These are phyloP conservation scores for Rhagonycha fulva DNA, from an alignment of 2,888 invertebrate species.

Conservation along the genomic window DNA sequence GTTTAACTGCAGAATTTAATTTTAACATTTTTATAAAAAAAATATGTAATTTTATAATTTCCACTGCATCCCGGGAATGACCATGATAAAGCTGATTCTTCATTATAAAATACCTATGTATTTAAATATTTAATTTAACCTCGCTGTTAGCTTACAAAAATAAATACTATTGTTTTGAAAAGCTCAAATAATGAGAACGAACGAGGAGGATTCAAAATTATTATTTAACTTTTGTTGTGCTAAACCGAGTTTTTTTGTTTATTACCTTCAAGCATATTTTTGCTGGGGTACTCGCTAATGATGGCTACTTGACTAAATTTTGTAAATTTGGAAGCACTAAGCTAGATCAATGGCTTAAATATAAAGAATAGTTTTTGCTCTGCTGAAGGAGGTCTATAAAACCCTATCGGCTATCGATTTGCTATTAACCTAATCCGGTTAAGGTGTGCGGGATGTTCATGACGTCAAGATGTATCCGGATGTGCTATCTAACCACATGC, in stretches of 20 bases:
- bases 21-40: not conserved
- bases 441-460: conserved; percentile 29
- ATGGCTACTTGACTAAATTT: conserved; percentile 3
- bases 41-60: not conserved
- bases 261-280: not conserved
- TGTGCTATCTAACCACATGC: conserved; percentile 31
- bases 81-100: not conserved
- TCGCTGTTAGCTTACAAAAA: not conserved
- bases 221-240: not conserved
- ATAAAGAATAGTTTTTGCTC: conserved; percentile 28
- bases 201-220: not conserved
- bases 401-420: conserved; percentile 32
- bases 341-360: conserved; percentile 27
- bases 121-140: not conserved
- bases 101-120: not conserved
- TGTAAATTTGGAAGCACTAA: conserved; percentile 14
- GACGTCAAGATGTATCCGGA: conserved; percentile 30
- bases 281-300: not conserved
- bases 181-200: not conserved
- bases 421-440: conserved; percentile 32
- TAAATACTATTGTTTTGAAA: not conserved
- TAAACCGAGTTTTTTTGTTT: not conserved
- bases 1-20: not conserved
- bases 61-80: not conserved
- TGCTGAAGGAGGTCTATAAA: conserved; percentile 27